Conservation (phyloP, 2,797 vertebrate species). For the Esox lucius region DNA sequence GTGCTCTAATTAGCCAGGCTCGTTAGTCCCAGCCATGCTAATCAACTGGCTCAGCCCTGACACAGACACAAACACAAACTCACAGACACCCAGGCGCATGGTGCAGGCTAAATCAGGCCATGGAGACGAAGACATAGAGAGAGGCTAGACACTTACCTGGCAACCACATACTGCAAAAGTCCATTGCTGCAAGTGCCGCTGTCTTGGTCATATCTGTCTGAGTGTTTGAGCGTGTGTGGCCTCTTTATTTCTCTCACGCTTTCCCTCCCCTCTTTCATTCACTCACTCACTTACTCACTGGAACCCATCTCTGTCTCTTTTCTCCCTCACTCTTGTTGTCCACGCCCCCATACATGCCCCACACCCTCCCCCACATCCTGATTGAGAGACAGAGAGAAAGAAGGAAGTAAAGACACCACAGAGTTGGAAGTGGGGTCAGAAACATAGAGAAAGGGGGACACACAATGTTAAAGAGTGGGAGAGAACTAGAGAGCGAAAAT, state of each 20-base stretch:
- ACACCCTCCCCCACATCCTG: slow-evolving; percentile 71
- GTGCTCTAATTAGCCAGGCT: slow-evolving; percentile 68
- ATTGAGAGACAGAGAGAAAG: slow-evolving; percentile 10
- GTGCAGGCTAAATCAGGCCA: slow-evolving; percentile 60
- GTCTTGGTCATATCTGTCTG: slow-evolving; percentile 72
- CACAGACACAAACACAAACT: slow-evolving; percentile 25
- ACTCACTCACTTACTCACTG: slow-evolving; percentile 33
- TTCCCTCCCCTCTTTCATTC: slow-evolving; percentile 49
- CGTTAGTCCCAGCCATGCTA: slow-evolving; percentile 67
- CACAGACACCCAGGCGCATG: slow-evolving; percentile 21
- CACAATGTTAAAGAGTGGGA: slow-evolving; percentile 19
- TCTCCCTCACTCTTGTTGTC: slow-evolving; percentile 24
- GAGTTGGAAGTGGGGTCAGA: slow-evolving; percentile 47
- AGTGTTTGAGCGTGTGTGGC: slow-evolving; percentile 33
- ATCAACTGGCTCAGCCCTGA: slow-evolving; percentile 55
- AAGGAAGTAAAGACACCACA: slow-evolving; percentile 67
- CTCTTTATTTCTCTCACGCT: slow-evolving; percentile 40
- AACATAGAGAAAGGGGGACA: slow-evolving; percentile 50
- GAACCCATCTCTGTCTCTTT: slow-evolving; percentile 21
- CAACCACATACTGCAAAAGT: slow-evolving; percentile 80
- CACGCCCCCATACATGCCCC: slow-evolving; percentile 55
- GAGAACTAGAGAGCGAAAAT: not conserved
- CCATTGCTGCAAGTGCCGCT: slow-evolving; percentile 73
- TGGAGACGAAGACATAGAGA: slow-evolving; percentile 56
- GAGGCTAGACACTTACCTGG: slow-evolving; percentile 76